A percentile compares a stretch with the other conserved stretches of the same genome.
These are phyloP conservation scores for Cacoxenus indagator DNA, from an alignment of 2,888 invertebrate genomes.

Conservation along the genomic window DNA sequence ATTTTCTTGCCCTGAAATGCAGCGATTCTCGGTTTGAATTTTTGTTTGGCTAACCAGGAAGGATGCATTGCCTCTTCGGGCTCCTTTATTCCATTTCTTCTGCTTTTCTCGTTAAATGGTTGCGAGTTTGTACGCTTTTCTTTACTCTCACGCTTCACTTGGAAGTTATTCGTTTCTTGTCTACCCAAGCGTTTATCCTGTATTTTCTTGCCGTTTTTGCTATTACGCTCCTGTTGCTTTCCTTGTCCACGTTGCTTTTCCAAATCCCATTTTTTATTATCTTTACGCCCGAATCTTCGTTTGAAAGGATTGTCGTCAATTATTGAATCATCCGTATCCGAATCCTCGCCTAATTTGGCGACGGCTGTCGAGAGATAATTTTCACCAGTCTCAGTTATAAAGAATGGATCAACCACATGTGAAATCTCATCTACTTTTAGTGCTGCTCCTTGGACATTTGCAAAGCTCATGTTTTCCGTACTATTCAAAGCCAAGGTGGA, in stretches of 20 bases:
- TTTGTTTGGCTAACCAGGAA: constrained; percentile 70
- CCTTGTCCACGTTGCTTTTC: too few species aligned
- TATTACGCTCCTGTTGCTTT: too few species aligned
- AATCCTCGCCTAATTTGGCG: constrained; percentile 38
- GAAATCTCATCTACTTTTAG: constrained; percentile 35
- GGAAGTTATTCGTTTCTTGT: too few species aligned
- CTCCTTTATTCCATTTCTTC: constrained; percentile 28
- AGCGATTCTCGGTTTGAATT: constrained; percentile 62
- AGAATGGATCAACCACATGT: constrained; percentile 65
- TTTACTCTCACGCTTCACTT: too few species aligned
- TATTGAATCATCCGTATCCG: constrained; percentile 23
- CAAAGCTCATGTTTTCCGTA: neutral
- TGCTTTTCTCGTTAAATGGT: neutral
- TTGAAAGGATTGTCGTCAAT: too few species aligned
- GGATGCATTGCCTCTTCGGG: constrained; percentile 56
- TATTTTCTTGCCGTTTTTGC: too few species aligned
- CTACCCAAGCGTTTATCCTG: too few species aligned
- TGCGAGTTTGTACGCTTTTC: too few species aligned
- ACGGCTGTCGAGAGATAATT: constrained; percentile 66
- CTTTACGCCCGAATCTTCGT: too few species aligned
- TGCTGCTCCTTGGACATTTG: neutral
- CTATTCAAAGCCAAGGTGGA: neutral
- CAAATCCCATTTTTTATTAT: too few species aligned
- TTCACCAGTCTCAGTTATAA: constrained; percentile 66
- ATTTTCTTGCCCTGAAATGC: constrained; percentile 68